Evolutionary conservation across 2,113 vertebrate species (phyloP).

Genomic region (Osmerus mordax): DNA sequence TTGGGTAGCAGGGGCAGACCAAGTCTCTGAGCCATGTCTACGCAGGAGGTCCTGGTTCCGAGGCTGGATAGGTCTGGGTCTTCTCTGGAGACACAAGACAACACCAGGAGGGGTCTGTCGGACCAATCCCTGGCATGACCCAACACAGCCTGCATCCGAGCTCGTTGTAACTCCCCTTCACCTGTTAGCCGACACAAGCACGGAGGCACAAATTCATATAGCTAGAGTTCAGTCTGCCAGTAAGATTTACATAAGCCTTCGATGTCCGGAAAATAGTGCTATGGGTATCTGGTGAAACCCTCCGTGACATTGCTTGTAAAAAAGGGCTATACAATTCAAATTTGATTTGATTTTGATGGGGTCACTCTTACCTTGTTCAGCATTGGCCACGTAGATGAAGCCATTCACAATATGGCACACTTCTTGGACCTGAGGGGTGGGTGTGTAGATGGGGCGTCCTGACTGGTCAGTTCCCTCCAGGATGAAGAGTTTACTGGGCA

Average conservation of each 20-base stretch:
- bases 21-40: conserved; percentile 84
- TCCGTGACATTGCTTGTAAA: no score
- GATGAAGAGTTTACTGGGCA: conserved; percentile 84
- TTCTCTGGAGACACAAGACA: conserved; percentile 80
- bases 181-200: conserved; percentile 41
- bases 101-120: conserved; percentile 81
- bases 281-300: no score
- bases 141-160: conserved; percentile 80
- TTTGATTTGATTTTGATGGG: background rate
- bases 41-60: conserved; percentile 73
- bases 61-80: conserved; percentile 28
- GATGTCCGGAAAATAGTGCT: no score
- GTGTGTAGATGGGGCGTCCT: conserved; percentile 61
- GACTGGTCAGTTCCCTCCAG: conserved; percentile 65
- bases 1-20: conserved; percentile 72
- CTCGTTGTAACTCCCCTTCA: conserved; percentile 72
- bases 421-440: conserved; percentile 83
- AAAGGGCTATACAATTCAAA: background rate
- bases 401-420: conserved; percentile 86
- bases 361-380: conserved; percentile 81
- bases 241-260: background rate
- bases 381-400: conserved; percentile 93
- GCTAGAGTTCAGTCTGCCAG: background rate
- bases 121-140: conserved; percentile 70
- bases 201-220: background rate